A percentile compares a stretch with the other conserved stretches of the same genome.
Conservation (phyloP, 2,888 invertebrate species). For the Steinernema scapterisci region DNA sequence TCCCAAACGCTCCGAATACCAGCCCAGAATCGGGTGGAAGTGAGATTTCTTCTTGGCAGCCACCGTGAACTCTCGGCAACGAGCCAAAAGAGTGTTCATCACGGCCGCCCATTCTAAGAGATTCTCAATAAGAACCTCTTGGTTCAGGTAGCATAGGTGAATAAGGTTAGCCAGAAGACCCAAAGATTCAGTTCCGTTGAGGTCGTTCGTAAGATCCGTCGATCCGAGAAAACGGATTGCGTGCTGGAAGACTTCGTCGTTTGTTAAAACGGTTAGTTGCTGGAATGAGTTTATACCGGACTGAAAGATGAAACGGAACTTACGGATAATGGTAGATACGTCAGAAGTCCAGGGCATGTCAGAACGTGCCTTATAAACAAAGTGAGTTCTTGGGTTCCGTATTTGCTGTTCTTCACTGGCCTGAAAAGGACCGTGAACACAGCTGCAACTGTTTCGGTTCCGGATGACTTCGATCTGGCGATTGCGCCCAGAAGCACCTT, state of each 20-base stretch:
- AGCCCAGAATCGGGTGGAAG: constrained; percentile 69
- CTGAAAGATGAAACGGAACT: constrained; percentile 25
- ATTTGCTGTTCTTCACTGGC: constrained; percentile 36
- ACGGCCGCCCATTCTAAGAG: constrained; percentile 75
- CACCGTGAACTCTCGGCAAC: constrained; percentile 82
- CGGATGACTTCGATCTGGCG: constrained; percentile 44
- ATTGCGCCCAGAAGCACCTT: constrained; percentile 41
- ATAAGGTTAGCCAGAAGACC: constrained; percentile 62
- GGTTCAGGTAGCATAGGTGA: constrained; percentile 56
- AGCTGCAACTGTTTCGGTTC: neutral
- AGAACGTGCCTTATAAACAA: constrained; percentile 43
- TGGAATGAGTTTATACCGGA: constrained; percentile 33
- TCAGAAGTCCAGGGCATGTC: constrained; percentile 44
- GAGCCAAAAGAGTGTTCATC: constrained; percentile 82
- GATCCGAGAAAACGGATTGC: constrained; percentile 42
- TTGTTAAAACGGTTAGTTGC: constrained; percentile 41
- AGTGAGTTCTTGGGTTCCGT: constrained; percentile 72
- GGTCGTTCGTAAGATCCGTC: constrained; percentile 41
- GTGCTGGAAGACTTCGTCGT: constrained; percentile 42
- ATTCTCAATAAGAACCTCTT: constrained; percentile 44
- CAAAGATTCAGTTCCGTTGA: constrained; percentile 41
- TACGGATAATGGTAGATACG: constrained; percentile 44
- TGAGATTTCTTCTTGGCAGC: constrained; percentile 40
- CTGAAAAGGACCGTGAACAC: constrained; percentile 45
- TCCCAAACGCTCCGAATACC: constrained; percentile 83